Base-by-base conservation (phyloP, 2,888 invertebrate species). In the Drosophila prolongata region DNA sequence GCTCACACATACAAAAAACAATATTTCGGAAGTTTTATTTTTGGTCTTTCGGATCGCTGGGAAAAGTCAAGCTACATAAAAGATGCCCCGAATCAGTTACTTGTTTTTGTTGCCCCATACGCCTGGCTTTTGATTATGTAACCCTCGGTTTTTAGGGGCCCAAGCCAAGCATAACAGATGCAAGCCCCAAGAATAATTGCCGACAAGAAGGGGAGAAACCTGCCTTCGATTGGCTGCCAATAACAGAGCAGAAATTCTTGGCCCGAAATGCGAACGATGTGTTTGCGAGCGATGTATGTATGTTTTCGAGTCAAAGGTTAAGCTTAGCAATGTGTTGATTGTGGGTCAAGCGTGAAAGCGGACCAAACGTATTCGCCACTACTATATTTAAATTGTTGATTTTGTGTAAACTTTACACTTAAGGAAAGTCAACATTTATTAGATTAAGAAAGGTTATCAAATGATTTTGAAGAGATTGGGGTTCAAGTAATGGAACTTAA, bases 331-430 rank as follows among this genome's bases (percentile, higher is more conserved):
- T 79, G 78, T 78, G 64, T 78, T 75, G 81, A 75, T 76, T 77
- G 64, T 64, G 73, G 80, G 71, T 86, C 89, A 88, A 78, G 88
- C 85, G 78, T 78, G 77, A 76, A 80, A 79, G 76, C 42, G 69
- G 42, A 67, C 70, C 77, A 76, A 80, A 64, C 58, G 61, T 65
- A 81, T 72, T 74, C 49, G 53, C 42, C 67, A 52, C 46, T 59
- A 55, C 40, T 77, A 72, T 77, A 77, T 78, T 80, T 70, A 70
- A 75, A 80, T 77, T 70, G 77, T 54, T 62, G 44, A 54, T 58
- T 52, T 65, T 74, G 43, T 59, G 60, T 43, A 58, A 73, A 64
- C 70, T 56, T 40, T 56, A 40, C 58, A 58, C 30, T 49, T 14
- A 46, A 46, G 14, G n/a, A 10, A 30, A 47, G 14, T 27, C n/a